These are phyloP conservation scores for Drosophila nr. fundita DNA, from an alignment of 2,888 invertebrate species.

Conservation along the genomic window DNA sequence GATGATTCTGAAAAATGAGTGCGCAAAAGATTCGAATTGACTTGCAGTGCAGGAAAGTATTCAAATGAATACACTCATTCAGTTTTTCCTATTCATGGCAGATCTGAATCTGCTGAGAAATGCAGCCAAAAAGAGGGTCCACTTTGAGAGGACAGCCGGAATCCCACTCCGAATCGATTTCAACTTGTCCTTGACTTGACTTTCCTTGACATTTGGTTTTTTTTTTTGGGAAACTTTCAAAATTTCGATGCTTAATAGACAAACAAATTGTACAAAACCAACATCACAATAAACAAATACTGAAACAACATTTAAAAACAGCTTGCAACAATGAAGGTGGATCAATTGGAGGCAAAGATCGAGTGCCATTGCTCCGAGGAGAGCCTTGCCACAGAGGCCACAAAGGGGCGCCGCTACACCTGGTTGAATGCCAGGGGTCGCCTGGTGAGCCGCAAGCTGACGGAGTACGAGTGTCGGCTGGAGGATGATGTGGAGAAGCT, in stretches of 20 bases:
- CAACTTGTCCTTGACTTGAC: background rate
- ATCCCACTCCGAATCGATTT: too few relatives aligned
- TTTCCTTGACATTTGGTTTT: slow-evolving; percentile 4
- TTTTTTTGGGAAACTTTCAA: slow-evolving; percentile 39
- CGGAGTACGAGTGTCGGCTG: slow-evolving; percentile 68
- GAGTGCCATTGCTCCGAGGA: background rate
- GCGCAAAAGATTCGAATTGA: background rate
- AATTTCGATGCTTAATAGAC: slow-evolving; percentile 35
- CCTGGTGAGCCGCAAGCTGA: slow-evolving; percentile 44
- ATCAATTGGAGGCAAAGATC: background rate
- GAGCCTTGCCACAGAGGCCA: background rate
- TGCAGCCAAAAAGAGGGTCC: background rate
- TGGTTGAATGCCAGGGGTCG: slow-evolving; percentile 45
- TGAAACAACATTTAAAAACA: slow-evolving; percentile 5
- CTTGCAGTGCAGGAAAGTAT: background rate
- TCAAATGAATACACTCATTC: background rate
- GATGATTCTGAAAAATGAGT: too few relatives aligned
- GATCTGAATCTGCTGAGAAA: slow-evolving; percentile 15
- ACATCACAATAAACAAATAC: slow-evolving; percentile 13
- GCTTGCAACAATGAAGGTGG: background rate
- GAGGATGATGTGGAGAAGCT: slow-evolving; percentile 73
- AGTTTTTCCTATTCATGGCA: slow-evolving; percentile 5
- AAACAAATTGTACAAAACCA: slow-evolving; percentile 14
- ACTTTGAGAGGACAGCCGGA: background rate
- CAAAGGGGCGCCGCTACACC: slow-evolving; percentile 43